phyloP scores from a whole-genome alignment of 2,113 vertebrate species.

The Morone chrysops region DNA sequence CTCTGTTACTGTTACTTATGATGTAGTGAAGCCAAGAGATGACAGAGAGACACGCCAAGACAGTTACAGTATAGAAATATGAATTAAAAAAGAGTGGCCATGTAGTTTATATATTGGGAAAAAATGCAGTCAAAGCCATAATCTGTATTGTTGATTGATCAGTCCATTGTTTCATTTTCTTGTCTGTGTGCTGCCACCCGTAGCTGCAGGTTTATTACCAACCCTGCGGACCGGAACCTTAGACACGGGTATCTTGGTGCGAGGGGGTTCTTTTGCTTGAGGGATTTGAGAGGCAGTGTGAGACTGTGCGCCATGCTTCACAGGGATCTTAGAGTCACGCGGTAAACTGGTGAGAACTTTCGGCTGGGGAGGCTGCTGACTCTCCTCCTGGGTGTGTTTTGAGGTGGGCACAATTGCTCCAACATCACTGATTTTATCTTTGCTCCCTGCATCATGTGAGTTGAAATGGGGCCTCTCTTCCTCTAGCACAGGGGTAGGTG shows the following conservation, averaged over 20 bases:
- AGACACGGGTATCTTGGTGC: conserved; percentile 97
- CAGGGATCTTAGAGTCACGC: conserved; percentile 95
- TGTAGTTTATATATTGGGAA: conserved; percentile 25
- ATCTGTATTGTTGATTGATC: conserved; percentile 31
- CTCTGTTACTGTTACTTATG: conserved; percentile 58
- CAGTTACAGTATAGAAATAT: conserved; percentile 47
- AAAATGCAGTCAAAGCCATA: conserved; percentile 42
- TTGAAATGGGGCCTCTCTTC: conserved; percentile 83
- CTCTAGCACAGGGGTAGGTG: conserved; percentile 86
- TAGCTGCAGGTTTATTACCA: conserved; percentile 86
- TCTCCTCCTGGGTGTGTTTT: conserved; percentile 82
- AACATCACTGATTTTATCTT: conserved; percentile 84
- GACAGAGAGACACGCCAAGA: conserved; percentile 54
- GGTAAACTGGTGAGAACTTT: conserved; percentile 82
- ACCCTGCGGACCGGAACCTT: conserved; percentile 93
- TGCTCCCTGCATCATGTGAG: conserved; percentile 87
- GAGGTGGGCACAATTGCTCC: conserved; percentile 73
- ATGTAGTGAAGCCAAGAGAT: conserved; percentile 64
- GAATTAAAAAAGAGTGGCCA: conserved; percentile 31
- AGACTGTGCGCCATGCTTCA: conserved; percentile 87
- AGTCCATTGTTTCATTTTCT: conserved; percentile 72
- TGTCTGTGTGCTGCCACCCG: conserved; percentile 63
- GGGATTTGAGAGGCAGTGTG: conserved; percentile 84
- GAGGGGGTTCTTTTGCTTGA: conserved; percentile 88
- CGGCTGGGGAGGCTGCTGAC: conserved; percentile 69